Evolutionary conservation across 2,888 invertebrate species (phyloP), one percentile per base, ranked within the genome.

Genomic region (Agrotis segetum): DNA sequence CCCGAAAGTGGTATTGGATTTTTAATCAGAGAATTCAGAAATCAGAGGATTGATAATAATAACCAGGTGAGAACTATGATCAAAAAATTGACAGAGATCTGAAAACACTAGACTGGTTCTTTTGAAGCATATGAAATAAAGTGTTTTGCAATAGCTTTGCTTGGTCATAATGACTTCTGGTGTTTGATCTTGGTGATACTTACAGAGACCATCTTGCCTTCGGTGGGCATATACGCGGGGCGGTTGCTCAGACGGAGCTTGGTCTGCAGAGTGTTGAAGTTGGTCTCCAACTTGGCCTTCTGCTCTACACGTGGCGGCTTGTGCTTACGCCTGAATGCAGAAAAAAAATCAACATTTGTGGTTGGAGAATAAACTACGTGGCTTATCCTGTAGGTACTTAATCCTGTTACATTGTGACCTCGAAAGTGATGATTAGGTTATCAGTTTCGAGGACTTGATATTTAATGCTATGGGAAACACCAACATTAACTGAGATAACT

Each of bases 221-320:
- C 99, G 75, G 99, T 99, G 85, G 99, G 99, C 98, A 99, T 98
- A 95, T 99, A 99, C 50, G 99, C 99, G 69, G 99, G 99, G 90
- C 99, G 97, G 97, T 99, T 99, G 92, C 99, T 99, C 86, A 99
- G 97, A 90, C 99, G 98, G 90, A 99, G 97, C 92, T 99, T 99
- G 81, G 99, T 99, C 96, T 99, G 99, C 89, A 99, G 97, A 74
- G 99, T 99, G 97, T 99, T 99, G 97, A 99, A 99, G 96, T 99
- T 99, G 87, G 99, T 99, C 97, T 99, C 99, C 91, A 99, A 97
- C 95, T 99, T 99, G 88, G 99, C 99, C 95, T 99, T 99, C 96
- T 99, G 99, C 95, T 99, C 99, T 83, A 99, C 99, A 93, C 99
- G 99, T 89, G 99, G 99, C 73, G 99, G 99, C 97, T 99, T 99